Base-by-base conservation (phyloP, 1,140 invertebrate genomes). In the Cheumatopsyche charites region DNA sequence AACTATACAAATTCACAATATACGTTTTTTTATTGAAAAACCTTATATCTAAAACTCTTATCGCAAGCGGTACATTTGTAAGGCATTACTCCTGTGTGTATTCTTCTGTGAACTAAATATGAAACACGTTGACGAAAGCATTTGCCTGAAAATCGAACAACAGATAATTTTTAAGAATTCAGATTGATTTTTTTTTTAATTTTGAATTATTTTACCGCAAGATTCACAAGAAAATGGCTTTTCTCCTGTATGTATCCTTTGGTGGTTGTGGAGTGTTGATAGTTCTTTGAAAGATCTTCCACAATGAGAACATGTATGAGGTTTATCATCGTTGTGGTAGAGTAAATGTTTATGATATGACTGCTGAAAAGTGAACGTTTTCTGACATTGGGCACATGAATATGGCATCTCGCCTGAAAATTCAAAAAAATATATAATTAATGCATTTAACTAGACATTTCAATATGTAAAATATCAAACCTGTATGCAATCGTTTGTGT, bases 151-250 rank as follows among this genome's bases (percentile, higher is more conserved):
- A 85, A 76, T 74, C 77, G 78, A 49, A 68, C 19, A 26, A 62
- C 45, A 72, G 75, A 65, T 71, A 66, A 67, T 77, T 52, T 72
- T 41, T 70, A 74, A 9, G 3, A 36, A 36, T 36, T 4, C 4
- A 13, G 4, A 6, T 47, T 7, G 4, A 1, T 11, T 25, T 58
- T 12, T 58, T 58, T 25, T 58, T 4, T 36, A 36, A 36, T 3
- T 9, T 4, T 4, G 29, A 36, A 9, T 9, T 42, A 19, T 63
- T 15, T 81, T 84, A 94, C 92, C 93, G 82, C 95, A 97, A 70
- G 92, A 91, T 84, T 94, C 93, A 80, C 95, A 97, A 49, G 90
- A 90, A 79, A 95, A 96, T 12, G 94, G 95, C 80, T 95, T 94
- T 80, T 96, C 94, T 0, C 94, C 94, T 6, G 93, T 94, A 77